Percentiles rank a stretch among this genome's conserved stretches.
These are phyloP conservation scores for Spondyliosoma cantharus DNA, from an alignment of 2,797 vertebrate species.

Conservation along the genomic window DNA sequence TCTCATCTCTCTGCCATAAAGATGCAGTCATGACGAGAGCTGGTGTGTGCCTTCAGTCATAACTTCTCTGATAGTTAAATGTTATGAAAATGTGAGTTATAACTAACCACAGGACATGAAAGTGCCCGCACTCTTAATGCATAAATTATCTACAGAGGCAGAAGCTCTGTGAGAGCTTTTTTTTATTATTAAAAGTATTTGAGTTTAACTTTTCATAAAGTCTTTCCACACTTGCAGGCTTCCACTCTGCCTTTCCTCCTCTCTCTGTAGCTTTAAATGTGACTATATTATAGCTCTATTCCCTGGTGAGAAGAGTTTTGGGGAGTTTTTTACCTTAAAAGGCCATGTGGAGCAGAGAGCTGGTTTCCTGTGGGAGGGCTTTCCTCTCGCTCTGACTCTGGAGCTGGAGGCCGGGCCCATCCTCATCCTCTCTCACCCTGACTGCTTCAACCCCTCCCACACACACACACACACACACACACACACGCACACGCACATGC, in stretches of 20 bases:
- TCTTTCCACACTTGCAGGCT: constrained; percentile 20
- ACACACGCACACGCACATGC: constrained; percentile 33
- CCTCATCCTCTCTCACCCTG: constrained; percentile 70
- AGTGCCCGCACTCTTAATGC: constrained; percentile 7
- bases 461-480: constrained; percentile 29
- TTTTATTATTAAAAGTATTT: constrained; percentile 21
- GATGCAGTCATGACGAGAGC: constrained; percentile 40
- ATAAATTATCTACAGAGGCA: not conserved
- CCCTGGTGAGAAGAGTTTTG: constrained; percentile 76
- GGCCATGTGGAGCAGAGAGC: constrained; percentile 78
- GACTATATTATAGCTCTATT: constrained; percentile 74
- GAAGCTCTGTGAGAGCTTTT: constrained; percentile 18
- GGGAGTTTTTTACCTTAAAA: constrained; percentile 86
- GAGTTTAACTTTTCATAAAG: constrained; percentile 33
- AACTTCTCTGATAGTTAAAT: constrained; percentile 71
- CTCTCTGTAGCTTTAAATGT: constrained; percentile 72
- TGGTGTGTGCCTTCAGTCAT: constrained; percentile 34
- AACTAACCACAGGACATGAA: constrained; percentile 11
- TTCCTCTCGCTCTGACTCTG: constrained; percentile 71
- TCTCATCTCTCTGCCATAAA: constrained; percentile 57
- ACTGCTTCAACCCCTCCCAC: constrained; percentile 57
- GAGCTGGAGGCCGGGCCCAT: constrained; percentile 70
- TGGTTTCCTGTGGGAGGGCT: constrained; percentile 84
- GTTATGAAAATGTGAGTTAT: constrained; percentile 63
- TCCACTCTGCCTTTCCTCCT: constrained; percentile 33